A percentile compares a stretch with the other conserved stretches of the same genome.
Evolutionary conservation across 1,140 invertebrate genomes (phyloP).

Genomic region (Macrosteles quadrilineatus): DNA sequence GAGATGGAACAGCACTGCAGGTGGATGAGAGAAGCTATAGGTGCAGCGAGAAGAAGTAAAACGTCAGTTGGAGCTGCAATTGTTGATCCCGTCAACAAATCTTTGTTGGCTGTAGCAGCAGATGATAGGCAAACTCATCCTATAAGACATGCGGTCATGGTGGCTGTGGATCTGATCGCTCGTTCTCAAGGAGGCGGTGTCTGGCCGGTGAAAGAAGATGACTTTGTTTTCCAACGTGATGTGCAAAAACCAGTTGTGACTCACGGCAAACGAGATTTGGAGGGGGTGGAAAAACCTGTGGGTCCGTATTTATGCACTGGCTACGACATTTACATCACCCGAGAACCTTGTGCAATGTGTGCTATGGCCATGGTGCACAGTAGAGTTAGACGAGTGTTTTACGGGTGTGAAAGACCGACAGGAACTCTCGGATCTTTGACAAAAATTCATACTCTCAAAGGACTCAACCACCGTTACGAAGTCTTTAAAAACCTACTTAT

Average conservation of each 20-base stretch:
- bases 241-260: not conserved
- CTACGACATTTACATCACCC: conserved; percentile 80
- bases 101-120: conserved; percentile 65
- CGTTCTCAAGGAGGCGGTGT: conserved; percentile 77
- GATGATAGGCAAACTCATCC: conserved; percentile 65
- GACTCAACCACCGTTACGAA: conserved; percentile 90
- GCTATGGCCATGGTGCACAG: conserved; percentile 93
- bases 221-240: not conserved
- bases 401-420: conserved; percentile 53
- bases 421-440: conserved; percentile 72
- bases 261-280: conserved; percentile 5
- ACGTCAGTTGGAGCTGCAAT: conserved; percentile 60
- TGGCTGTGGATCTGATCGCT: conserved; percentile 83
- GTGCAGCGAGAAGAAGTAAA: conserved; percentile 46
- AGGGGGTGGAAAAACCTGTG: not conserved
- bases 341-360: conserved; percentile 92
- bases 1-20: conserved; percentile 61
- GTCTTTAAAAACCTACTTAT: conserved; percentile 61
- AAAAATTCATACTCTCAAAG: conserved; percentile 74
- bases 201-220: conserved; percentile 53
- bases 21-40: conserved; percentile 63
- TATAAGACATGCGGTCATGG: conserved; percentile 82
- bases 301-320: conserved; percentile 86
- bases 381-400: conserved; percentile 80
- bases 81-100: conserved; percentile 64